Conservation (phyloP, 2,888 invertebrate genomes). For the Bruchidius siliquastri region DNA sequence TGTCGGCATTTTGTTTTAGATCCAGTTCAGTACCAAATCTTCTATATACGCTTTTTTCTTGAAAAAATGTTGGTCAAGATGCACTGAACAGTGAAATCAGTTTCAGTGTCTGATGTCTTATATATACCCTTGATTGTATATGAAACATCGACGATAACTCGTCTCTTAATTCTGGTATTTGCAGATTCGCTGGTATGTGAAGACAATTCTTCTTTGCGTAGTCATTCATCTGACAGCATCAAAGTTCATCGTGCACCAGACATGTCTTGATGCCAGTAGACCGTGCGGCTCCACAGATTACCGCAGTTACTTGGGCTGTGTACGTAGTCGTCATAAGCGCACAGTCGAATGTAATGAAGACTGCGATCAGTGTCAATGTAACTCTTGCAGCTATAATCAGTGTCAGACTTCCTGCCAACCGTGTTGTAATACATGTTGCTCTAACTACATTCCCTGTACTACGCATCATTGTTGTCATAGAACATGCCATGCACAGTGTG, state of each 20-base stretch:
- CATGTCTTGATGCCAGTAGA: conserved; percentile 15
- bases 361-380: conserved; percentile 38
- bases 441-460: conserved; percentile 30
- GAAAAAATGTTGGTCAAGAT: too few species aligned
- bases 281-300: conserved; percentile 38
- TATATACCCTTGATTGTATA: too few species aligned
- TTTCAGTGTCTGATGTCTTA: too few species aligned
- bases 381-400: conserved; percentile 31
- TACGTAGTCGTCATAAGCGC: conserved; percentile 34
- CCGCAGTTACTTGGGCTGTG: conserved; percentile 37
- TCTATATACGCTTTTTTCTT: too few species aligned
- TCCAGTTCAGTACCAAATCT: too few species aligned
- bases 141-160: too few species aligned
- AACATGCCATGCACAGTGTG: conserved; percentile 42
- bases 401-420: conserved; percentile 23
- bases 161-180: not conserved
- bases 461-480: conserved; percentile 42
- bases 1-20: too few species aligned
- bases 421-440: conserved; percentile 34
- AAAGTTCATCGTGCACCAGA: not conserved
- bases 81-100: too few species aligned
- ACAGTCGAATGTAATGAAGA: conserved; percentile 22
- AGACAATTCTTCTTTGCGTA: not conserved
- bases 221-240: conserved; percentile 3
- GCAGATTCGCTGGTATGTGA: not conserved